Evolutionary conservation across 1,140 invertebrate species (phyloP).

Genomic region (Tetramorium parvispinum): DNA sequence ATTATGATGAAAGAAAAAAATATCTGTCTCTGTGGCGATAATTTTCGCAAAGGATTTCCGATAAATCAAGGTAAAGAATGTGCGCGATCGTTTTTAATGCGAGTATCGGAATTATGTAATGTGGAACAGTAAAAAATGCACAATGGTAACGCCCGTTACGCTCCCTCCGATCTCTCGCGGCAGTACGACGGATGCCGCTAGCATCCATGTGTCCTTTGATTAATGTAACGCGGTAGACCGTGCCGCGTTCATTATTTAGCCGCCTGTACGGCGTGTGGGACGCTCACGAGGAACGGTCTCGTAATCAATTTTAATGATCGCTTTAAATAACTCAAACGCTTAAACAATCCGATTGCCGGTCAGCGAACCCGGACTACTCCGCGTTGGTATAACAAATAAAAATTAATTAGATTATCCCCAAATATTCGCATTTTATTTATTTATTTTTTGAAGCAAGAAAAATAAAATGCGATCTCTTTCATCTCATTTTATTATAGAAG

Average conservation of each 20-base stretch:
- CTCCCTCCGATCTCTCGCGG: conserved; percentile 46
- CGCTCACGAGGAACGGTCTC: conserved; percentile 51
- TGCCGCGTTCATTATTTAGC: conserved; percentile 59
- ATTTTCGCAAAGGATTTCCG: background rate
- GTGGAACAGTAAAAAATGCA: conserved; percentile 15
- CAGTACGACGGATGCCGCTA: conserved; percentile 44
- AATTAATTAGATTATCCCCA: background rate
- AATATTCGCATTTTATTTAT: background rate
- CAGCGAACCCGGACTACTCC: conserved; percentile 4
- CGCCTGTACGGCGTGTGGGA: conserved; percentile 51
- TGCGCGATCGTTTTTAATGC: background rate
- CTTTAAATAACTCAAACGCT: conserved; percentile 61
- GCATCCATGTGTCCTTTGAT: conserved; percentile 60
- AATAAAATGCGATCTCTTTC: background rate
- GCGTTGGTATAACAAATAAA: background rate
- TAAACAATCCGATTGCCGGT: conserved; percentile 37
- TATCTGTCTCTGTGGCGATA: background rate
- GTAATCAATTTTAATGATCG: conserved; percentile 71
- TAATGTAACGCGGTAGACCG: conserved; percentile 62
- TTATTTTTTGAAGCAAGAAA: background rate
- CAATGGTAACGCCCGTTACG: conserved; percentile 2
- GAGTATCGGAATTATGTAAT: background rate
- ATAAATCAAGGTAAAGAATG: background rate
- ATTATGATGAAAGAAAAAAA: background rate
- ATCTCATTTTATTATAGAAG: background rate